phyloP scores from a whole-genome alignment of 1,140 invertebrate species.

The Diabrotica undecimpunctata region DNA sequence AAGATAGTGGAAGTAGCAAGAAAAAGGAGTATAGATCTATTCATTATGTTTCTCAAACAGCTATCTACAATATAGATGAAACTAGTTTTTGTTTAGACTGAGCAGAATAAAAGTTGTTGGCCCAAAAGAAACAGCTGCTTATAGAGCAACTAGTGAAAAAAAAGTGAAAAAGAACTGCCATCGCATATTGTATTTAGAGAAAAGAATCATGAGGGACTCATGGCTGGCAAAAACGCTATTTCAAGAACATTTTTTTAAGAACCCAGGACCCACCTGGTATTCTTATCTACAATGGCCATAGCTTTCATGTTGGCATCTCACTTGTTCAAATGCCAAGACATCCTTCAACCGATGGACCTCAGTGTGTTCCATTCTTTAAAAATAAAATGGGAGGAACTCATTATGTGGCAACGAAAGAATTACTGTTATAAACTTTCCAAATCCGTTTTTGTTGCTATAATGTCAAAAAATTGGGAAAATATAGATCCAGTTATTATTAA shows the following conservation, averaged over 20 bases:
- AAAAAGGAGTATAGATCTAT: too few relatives aligned
- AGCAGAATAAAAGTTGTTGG: conserved; percentile 42
- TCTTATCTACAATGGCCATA: conserved; percentile 45
- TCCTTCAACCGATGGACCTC: conserved; percentile 44
- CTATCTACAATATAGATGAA: too few relatives aligned
- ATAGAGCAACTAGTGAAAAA: conserved; percentile 39
- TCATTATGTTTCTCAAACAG: too few relatives aligned
- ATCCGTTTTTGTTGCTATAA: conserved; percentile 10
- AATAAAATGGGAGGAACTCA: conserved; percentile 20
- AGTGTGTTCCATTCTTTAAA: conserved; percentile 27
- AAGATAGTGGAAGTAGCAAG: too few relatives aligned
- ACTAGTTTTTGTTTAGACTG: conserved; percentile 38
- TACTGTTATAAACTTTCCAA: conserved; percentile 10
- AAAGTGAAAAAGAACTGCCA: conserved; percentile 40
- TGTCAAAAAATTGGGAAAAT: conserved; percentile 8
- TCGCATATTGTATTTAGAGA: conserved; percentile 44
- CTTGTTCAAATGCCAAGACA: conserved; percentile 37
- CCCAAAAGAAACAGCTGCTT: conserved; percentile 29
- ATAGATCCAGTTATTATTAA: conserved; percentile 8
- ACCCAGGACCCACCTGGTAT: conserved; percentile 33
- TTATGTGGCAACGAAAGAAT: conserved; percentile 13
- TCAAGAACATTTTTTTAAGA: conserved; percentile 38
- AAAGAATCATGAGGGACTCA: conserved; percentile 32
- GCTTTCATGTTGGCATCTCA: conserved; percentile 37
- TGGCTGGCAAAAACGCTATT: conserved; percentile 35